Evolutionary conservation across 2,888 invertebrate species (phyloP), one percentile per base, ranked within the genome.

Genomic region (Drosophila parthenogenetica): DNA sequence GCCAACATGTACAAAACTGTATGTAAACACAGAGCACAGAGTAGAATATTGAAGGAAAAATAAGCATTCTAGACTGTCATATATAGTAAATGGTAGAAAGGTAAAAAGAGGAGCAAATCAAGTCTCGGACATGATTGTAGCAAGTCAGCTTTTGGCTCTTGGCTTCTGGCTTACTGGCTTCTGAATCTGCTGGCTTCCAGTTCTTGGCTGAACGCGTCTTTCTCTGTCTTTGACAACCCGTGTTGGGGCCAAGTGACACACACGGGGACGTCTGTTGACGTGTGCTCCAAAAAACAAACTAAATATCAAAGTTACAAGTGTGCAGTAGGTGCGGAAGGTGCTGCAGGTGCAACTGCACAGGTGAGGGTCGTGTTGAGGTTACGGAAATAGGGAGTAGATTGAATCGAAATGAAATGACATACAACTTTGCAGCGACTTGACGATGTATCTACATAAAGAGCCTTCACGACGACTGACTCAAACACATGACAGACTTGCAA

Each of bases 241-340:
- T 14, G 45, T 50, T 17, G 32, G 43, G 60, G 62, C 49, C 54
- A 72, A 62, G 74, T 69, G 57, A 66, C 66, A 70, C 70, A 81
- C 81, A 68, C 45, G 60, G 80, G 73, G 69, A 69, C 73, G 76
- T 73, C 82, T 85, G 87, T 81, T 79, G 82, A 75, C 71, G 62
- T 78, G 72, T 73, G 69, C 68, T 66, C 57, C 66, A 67, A 63
- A 62, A 66, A 66, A 74, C 75, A 75, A 61, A 55, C 48, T 61
- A 37, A 72, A 48, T 54, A 29, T 42, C 22, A 35, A 71, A 61
- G 60, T 61, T 51, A 40, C 48, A 43, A 3, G 13, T 11, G 35
- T 35, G 35, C 35, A 13, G 35, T 13, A 35, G 49, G 37, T 25
- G 60, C 10, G 8, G 32, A 0, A 17, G 45, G 43, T 13, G 7